phyloP scores from a whole-genome alignment of 2,888 invertebrate genomes.

The Dynastes tityus region DNA sequence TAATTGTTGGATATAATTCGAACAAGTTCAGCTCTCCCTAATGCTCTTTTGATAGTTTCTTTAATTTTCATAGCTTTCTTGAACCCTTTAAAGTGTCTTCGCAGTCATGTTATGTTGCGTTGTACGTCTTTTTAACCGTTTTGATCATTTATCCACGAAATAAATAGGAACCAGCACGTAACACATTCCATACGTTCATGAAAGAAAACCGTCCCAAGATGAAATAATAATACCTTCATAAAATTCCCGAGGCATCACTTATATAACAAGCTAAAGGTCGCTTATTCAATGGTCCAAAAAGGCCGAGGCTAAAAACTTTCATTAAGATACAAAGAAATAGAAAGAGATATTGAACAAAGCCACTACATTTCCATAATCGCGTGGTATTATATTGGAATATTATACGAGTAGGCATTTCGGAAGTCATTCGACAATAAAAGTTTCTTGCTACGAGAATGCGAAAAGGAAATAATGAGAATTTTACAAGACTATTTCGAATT shows the following conservation, averaged over 20 bases:
- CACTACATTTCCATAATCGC: slow-evolving; percentile 35
- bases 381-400: slow-evolving; percentile 21
- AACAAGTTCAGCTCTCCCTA: no score
- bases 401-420: slow-evolving; percentile 21
- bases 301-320: slow-evolving; percentile 11
- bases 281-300: not conserved
- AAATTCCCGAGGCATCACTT: not conserved
- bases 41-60: no score
- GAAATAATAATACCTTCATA: slow-evolving; percentile 13
- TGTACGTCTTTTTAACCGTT: no score
- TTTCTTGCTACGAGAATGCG: slow-evolving; percentile 22
- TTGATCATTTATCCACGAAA: no score
- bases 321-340: slow-evolving; percentile 18
- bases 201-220: not conserved
- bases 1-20: no score
- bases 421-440: slow-evolving; percentile 15
- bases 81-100: no score
- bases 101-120: no score
- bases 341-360: slow-evolving; percentile 10
- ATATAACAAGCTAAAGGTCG: not conserved
- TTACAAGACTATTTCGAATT: slow-evolving; percentile 32
- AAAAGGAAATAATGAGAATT: slow-evolving; percentile 31
- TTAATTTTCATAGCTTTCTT: no score
- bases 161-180: no score
- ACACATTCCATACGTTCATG: no score